Base-by-base conservation (phyloP, 2,113 vertebrate genomes). In the Chaenogobius annularis region DNA sequence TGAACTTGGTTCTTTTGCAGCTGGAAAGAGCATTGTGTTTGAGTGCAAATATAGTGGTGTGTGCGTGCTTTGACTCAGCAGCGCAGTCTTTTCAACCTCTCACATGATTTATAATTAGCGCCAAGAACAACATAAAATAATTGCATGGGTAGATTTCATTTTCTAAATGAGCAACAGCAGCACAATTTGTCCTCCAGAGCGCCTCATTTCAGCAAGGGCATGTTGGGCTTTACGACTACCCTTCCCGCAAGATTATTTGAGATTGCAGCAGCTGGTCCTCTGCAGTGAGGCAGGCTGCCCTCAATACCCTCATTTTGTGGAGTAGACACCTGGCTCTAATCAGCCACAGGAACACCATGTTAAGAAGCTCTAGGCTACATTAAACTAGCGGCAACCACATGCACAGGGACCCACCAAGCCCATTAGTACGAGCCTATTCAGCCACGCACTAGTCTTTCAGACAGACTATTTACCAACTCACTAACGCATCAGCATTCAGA, bases 261-360 rank as follows among this genome's bases (percentile, higher is more conserved):
- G 77, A 74, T 75, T 73, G 74, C 79, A 73, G 73, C 87, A 79
- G 82, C 80, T 86, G 84, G 80, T 82, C 72, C 76, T 79, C 83
- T 69, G 75, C 76, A 80, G 66, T 26, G 55, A 73, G 61, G 75
- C 67, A 37, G 69, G 70, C 74, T 77, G 80, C 73, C 80, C 85
- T 81, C 75, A 78, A 72, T 75, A 75, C 74, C 78, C 81, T 74
- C 68, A 74, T 76, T 72, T 75, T 84, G 31, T 76, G 40, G 73
- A 79, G 72, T 10, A 71, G 84, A 84, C 89, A 89, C 90, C 85
- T 90, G 90, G 88, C 81, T 88, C 83, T 79, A 88, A 90, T 91
- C 86, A 90, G 73, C 82, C 63, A 72, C 77, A 77, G 80, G 80
- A 88, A 86, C 76, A 77, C 75, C 70, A 72, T 84, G 79, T 74